Evolutionary conservation across 2,113 vertebrate species (phyloP), one percentile per base, ranked within the genome.

Genomic region (Hydropotes inermis): DNA sequence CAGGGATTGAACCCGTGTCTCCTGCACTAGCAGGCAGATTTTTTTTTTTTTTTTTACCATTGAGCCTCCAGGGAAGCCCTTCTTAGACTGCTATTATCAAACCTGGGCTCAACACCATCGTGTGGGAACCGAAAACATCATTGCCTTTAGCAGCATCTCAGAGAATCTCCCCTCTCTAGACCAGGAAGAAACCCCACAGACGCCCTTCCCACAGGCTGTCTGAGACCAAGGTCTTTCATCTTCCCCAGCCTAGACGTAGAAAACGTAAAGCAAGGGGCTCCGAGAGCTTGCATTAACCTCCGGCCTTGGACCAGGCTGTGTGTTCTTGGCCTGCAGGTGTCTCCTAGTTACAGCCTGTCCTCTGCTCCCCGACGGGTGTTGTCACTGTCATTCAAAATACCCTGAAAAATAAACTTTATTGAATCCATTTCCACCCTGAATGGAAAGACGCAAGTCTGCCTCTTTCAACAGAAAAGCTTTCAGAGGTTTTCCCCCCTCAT

Each of bases 401-500:
- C 76, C 83, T 33, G 57, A 96, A 97, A 98, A 93, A 64, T 89
- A 55, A 96, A 86, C 89, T 85, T 94, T 91, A 91, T 81, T 93
- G 43, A 93, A 78, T 96, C 95, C 85, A 60, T 97, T 98, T 96
- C 89, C 89, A 36, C 78, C 28, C 70, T 91, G 91, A 98, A 94
- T 96, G 97, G 97, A 97, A 97, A 92, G 30, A 96, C 1, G 92
- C 97, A 96, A 96, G 96, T 94, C 93, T 55, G 25, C 95, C 95
- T 95, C 97, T 97, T 98, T 94, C 97, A 96, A 67, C 13, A 87
- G 91, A 98, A 95, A 95, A 36, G 96, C 36, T 97, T 96, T 83
- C 14, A 60, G 91, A 45, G 28, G 21, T 7, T 16, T 67, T 4
- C 36, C 79, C 16, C 9, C 5, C n/a, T 25, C 87, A 64, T 95